These are phyloP conservation scores for Tanypteryx hageni DNA, from an alignment of 2,888 invertebrate species.

Conservation along the genomic window DNA sequence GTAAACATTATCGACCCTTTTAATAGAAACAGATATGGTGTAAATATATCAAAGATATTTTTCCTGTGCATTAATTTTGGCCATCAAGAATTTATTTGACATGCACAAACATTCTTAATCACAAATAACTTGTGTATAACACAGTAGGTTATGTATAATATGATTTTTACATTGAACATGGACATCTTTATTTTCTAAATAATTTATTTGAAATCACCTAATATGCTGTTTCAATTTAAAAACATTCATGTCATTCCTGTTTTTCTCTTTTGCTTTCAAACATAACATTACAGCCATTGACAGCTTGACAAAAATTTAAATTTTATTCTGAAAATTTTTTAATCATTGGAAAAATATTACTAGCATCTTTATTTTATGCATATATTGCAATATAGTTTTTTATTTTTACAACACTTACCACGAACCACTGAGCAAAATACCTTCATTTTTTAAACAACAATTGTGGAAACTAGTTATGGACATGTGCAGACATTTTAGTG, in stretches of 20 bases:
- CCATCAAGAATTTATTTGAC: background rate
- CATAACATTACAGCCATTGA: background rate
- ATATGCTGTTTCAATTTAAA: background rate
- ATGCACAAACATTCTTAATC: background rate
- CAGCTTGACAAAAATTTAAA: background rate
- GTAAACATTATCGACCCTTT: background rate
- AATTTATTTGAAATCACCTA: background rate
- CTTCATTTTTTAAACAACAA: background rate
- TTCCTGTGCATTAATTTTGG: background rate
- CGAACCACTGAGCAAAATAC: slow-evolving; percentile 6
- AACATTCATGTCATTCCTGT: background rate
- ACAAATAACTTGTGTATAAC: background rate
- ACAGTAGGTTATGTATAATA: background rate
- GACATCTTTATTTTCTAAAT: background rate
- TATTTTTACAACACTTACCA: background rate
- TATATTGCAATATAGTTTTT: background rate
- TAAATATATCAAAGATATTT: background rate
- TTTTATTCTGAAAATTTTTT: background rate
- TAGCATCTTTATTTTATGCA: background rate
- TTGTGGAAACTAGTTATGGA: background rate
- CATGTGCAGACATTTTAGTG: background rate
- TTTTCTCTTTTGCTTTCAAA: background rate
- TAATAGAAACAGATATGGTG: background rate
- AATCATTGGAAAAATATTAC: background rate
- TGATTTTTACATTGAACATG: background rate